Evolutionary conservation across 2,113 vertebrate genomes (phyloP), one percentile per base, ranked within the genome.

Genomic region (Smithornis capensis): DNA sequence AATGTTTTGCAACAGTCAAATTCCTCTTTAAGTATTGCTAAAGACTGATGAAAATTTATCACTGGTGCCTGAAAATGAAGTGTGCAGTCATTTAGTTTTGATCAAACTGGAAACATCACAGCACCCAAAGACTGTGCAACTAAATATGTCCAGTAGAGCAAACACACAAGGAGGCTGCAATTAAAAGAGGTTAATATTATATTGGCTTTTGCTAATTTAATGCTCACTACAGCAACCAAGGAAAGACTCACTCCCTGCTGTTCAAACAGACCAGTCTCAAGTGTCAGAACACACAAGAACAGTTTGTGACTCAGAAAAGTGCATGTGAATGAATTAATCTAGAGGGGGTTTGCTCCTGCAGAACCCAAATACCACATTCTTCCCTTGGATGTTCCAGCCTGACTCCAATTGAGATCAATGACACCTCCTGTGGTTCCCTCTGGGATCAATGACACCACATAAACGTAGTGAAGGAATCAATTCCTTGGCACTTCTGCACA

Each of bases 171-270:
- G 50, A 67, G 63, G 35, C 2, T 87, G 95, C 94, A 95, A 96
- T 98, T 96, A 97, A 94, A 92, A 17, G 33, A 97, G 95, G 92
- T 94, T 97, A 94, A 96, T 94, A 87, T 95, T 92, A 84, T 81
- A 93, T 89, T 63, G 49, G 60, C 59, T 47, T 40, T 50, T 29
- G 18, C 84, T 92, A 92, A 94, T 90, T 71, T 75, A 85, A 75
- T 93, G 92, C 90, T 97, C 87, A 75, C 82, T 91, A 93, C 93
- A 92, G 77, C 89, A 97, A 93, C 89, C 95, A 87, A 94, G 87
- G 79, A 45, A 60, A 73, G 40, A 70, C 55, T 70, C 2, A 44
- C 42, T 93, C 59, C 73, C 71, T 14, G 19, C 56, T 92, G 63
- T 38, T 83, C 44, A 75, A 67, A 78, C 4, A 90, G 83, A 44